These are phyloP conservation scores for Oxyteleia sp. DNA, from an alignment of 2,888 invertebrate genomes.

Conservation along the genomic window DNA sequence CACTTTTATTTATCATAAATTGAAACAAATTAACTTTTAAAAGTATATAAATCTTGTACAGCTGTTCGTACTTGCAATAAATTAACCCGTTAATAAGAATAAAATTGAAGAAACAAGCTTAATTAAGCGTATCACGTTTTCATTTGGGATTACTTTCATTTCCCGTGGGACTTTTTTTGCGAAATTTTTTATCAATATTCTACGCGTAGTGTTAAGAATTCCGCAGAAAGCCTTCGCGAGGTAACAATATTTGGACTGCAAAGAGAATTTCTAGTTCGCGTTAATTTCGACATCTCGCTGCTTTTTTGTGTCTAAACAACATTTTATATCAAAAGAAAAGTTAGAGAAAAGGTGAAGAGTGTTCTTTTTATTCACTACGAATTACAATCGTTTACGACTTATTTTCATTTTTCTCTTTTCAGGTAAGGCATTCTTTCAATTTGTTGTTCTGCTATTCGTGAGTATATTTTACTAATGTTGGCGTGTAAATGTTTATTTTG, in stretches of 20 bases:
- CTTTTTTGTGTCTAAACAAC: constrained; percentile 43
- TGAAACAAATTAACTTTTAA: no score
- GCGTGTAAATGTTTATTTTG: no score
- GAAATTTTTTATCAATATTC: constrained; percentile 6
- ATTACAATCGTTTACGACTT: no score
- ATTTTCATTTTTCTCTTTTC: no score
- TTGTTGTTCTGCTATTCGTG: no score
- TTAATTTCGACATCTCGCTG: constrained; percentile 29
- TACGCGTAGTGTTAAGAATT: constrained; percentile 10
- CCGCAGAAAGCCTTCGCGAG: background rate
- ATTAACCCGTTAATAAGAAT: constrained; percentile 2
- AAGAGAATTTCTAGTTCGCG: constrained; percentile 29
- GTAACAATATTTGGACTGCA: constrained; percentile 34
- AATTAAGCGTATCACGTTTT: constrained; percentile 7
- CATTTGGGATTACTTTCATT: background rate
- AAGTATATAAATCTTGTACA: no score
- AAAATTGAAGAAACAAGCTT: background rate
- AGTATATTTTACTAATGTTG: no score
- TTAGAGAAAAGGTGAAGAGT: background rate
- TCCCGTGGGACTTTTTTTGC: background rate
- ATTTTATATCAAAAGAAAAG: constrained; percentile 23
- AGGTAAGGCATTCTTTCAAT: no score
- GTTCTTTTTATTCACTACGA: no score
- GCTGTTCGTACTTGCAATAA: no score
- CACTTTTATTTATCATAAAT: no score